Base-by-base conservation (phyloP, 2,888 invertebrate genomes). In the Bhutanitis thaidina region DNA sequence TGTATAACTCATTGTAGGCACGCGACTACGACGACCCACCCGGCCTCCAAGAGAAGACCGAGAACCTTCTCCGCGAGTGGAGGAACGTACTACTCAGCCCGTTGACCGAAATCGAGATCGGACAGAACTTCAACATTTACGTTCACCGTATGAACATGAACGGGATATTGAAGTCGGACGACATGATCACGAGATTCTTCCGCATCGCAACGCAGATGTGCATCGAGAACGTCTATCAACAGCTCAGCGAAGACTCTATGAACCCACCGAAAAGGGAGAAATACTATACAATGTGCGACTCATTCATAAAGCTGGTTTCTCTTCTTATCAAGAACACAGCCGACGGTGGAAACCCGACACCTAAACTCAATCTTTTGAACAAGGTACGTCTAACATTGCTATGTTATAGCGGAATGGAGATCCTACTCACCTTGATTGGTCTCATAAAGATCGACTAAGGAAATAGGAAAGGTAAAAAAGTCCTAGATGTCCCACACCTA, bases 121-220 rank as follows among this genome's bases (percentile, higher is more conserved):
- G 94, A 0, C 98, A 98, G 80, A 96, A 98, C 35, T 98, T 99
- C 80, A 94, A 96, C 57, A 88, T 96, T 60, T 98, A 98, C 81
- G 97, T 99, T 3, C 97, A 97, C 70, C 96, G 98, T 80, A 97
- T 99, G 98, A 98, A 98, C 77, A 92, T 96, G 79, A 67, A 83
- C 38, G 87, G 99, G 3, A 97, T 99, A 54, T 90, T 98, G 46
- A 98, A 98, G 80, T 98, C 98, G 0, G 99, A 99, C 74, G 99
- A 99, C 72, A 91, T 98, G 69, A 98, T 99, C 56, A 97, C 98
- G 0, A 90, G 98, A 52, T 99, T 99, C 90, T 98, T 99, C 91
- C 93, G 99, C 37, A 93, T 98, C 55, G 97, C 98, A 49, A 97
- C 98, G 0, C 98, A 98, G 79, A 94, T 98, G 91, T 98, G 98